Evolutionary conservation across 2,113 vertebrate species (phyloP).

Genomic region (Sorex araneus): DNA sequence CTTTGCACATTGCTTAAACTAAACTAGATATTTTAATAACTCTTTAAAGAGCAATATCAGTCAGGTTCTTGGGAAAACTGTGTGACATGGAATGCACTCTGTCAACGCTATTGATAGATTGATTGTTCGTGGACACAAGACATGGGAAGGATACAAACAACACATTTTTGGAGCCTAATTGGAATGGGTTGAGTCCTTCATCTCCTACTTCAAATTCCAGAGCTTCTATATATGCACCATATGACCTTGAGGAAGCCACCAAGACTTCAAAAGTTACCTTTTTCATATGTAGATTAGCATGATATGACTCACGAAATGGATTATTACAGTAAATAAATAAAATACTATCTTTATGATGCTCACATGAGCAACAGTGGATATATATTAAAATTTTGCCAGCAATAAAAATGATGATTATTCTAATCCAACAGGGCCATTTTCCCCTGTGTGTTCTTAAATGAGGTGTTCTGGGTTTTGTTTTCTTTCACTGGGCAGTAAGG

Average conservation of each 20-base stretch:
- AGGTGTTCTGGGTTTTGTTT: background rate
- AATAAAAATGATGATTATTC: background rate
- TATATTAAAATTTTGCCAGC: background rate
- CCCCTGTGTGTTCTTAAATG: background rate
- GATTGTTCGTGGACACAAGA: background rate
- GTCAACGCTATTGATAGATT: background rate
- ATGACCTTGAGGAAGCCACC: background rate
- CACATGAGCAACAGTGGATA: background rate
- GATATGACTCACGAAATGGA: background rate
- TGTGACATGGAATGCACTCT: constrained; percentile 14
- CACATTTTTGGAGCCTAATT: background rate
- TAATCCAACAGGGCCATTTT: background rate
- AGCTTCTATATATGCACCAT: background rate
- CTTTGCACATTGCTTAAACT: constrained; percentile 63
- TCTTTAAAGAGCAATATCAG: constrained; percentile 50
- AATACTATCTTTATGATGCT: background rate
- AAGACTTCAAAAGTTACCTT: constrained; percentile 5
- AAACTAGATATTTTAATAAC: background rate
- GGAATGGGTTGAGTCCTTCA: background rate
- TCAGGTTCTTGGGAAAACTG: constrained; percentile 34
- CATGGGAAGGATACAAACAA: background rate
- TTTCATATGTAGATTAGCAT: background rate
- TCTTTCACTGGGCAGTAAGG: constrained; percentile 10
- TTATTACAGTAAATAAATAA: background rate
- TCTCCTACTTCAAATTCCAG: background rate